Conservation (phyloP, 2,797 vertebrate genomes). For the Labeo calbasu region DNA sequence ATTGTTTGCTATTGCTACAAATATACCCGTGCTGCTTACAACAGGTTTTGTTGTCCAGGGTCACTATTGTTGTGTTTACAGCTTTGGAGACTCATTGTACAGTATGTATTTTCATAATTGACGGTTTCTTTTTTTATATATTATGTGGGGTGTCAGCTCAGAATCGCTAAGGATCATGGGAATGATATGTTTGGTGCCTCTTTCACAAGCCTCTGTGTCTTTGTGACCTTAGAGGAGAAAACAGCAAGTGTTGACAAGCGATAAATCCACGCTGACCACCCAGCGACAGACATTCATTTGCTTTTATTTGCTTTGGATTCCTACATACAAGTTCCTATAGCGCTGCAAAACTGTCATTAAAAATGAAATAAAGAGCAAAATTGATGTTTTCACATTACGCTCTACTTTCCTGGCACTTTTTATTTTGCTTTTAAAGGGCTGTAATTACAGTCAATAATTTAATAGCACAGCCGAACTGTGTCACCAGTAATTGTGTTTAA, state of each 20-base stretch:
- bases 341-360: conserved; percentile 49
- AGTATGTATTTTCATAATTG: conserved; percentile 49
- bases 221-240: conserved; percentile 54
- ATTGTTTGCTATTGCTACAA: no score
- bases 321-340: conserved; percentile 25
- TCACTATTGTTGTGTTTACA: not conserved
- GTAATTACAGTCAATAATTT: conserved; percentile 39
- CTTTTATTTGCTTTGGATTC: conserved; percentile 24
- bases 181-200: conserved; percentile 55
- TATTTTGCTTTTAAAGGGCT: conserved; percentile 13
- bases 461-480: conserved; percentile 16
- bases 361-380: conserved; percentile 41
- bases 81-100: conserved; percentile 1
- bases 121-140: conserved; percentile 48
- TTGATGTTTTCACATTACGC: conserved; percentile 40
- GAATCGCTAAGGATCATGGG: conserved; percentile 58
- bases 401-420: conserved; percentile 31
- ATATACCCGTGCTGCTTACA: no score
- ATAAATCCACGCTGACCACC: conserved; percentile 41
- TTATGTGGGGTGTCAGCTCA: conserved; percentile 47
- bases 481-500: conserved; percentile 37
- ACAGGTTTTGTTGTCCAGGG: no score
- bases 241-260: conserved; percentile 52
- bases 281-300: conserved; percentile 19
- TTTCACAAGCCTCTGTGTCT: conserved; percentile 39